A percentile compares a stretch with the other conserved stretches of the same genome.
phyloP scores from a whole-genome alignment of 1,140 invertebrate species.

The Rhopalosiphum maidis region DNA sequence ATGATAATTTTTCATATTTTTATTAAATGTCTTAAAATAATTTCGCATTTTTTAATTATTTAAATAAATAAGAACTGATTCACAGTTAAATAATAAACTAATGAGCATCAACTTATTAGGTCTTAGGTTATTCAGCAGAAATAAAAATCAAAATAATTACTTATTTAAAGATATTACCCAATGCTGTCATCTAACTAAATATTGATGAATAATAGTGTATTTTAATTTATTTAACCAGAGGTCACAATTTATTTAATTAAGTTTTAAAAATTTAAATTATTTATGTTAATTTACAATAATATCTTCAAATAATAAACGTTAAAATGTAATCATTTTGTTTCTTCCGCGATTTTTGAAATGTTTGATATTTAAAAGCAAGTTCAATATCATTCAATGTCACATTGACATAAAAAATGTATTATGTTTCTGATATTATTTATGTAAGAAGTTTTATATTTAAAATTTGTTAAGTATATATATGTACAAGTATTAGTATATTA shows the following conservation, averaged over 20 bases:
- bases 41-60: background rate
- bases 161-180: background rate
- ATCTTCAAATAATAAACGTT: background rate
- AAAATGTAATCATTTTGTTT: background rate
- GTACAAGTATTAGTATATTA: conserved; percentile 13
- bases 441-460: conserved; percentile 27
- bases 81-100: background rate
- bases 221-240: background rate
- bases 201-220: background rate
- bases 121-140: background rate
- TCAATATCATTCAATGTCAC: conserved; percentile 19
- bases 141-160: background rate
- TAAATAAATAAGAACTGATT: background rate
- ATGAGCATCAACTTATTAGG: background rate
- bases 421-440: background rate
- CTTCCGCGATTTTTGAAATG: background rate
- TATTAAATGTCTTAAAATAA: background rate
- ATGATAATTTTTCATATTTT: background rate
- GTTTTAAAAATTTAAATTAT: background rate
- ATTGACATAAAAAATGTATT: background rate
- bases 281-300: background rate
- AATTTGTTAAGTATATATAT: background rate
- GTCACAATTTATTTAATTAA: background rate
- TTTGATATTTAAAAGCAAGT: background rate
- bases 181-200: background rate